Base-by-base conservation (phyloP, 2,113 vertebrate genomes). In the Podarcis raffonei region DNA sequence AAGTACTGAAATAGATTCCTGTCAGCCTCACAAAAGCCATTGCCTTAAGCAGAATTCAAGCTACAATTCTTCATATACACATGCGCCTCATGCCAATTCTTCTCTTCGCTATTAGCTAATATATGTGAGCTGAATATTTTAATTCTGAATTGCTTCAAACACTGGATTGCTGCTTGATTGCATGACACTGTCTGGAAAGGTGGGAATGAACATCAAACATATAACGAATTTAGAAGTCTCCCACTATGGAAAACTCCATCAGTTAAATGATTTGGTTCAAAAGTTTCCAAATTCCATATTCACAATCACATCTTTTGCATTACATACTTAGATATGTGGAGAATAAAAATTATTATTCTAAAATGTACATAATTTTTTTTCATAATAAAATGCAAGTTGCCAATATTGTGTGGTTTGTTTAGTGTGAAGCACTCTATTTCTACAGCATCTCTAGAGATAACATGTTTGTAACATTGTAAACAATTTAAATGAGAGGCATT, bases 401-500 rank as follows among this genome's bases (percentile, higher is more conserved):
- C 91, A 94, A 0, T 91, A 86, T 37, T 89, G 69, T 68, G 69
- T 81, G 89, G 92, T 88, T 89, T 72, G 71, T 87, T 90, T 89
- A 92, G 87, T 0, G 88, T 80, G 75, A 88, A 93, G 90, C 48
- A 91, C 4, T 72, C 71, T 65, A 84, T 83, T 92, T 94, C 87
- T 88, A 53, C 23, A 20, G 85, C 86, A 87, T 93, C 91, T 94
- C 93, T 85, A 75, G 92, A 92, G 94, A 93, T n/a, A 94, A 85
- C 37, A 86, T 18, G 87, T 90, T 94, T 94, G 92, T 87, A 89
- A 90, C 87, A 92, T 89, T 92, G 87, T 92, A 94, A 93, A 92
- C 83, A 92, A 86, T 90, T 87, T 0, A 88, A 92, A 83, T 87
- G 89, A 94, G 57, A 84, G 90, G 87, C 76, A 92, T 82, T 77